Evolutionary conservation across 2,888 invertebrate species (phyloP), one percentile per base, ranked within the genome.

Genomic region (Lamproptera curius): DNA sequence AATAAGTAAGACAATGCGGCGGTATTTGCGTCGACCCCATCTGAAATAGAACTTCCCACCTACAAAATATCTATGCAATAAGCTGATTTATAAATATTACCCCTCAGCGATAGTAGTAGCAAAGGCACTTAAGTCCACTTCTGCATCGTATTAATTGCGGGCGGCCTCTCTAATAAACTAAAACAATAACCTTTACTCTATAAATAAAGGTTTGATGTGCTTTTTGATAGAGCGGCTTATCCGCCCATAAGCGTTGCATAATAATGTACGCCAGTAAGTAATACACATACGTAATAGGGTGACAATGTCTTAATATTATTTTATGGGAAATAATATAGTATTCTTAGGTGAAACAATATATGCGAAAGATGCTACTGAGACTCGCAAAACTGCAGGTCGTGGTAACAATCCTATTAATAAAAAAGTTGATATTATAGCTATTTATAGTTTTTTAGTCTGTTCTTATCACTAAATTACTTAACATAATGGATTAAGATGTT

Each of bases 231-330:
- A 61, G 56, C 59, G 34, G 62, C 62, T 70, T 70, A 74, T 74
- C 69, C 67, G 60, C 43, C 59, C 64, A 62, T 70, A 66, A 73
- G 62, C 57, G 61, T 80, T 80, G 76, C 79, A 80, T 80, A 80
- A 80, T 73, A 73, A 71, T 68, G 60, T 59, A 61, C 59, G 67
- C 67, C 67, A 64, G 63, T 71, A 67, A 66, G 63, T 64, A 56
- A 57, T 64, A 57, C 67, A 67, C 58, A 53, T 62, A 61, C 61
- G 61, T 63, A 52, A 5, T 35, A 13, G 34, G 35, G 39, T 13
- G 14, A 39, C 48, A 23, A 43, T 34, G 14, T 16, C n/a, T 4
- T 13, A 11, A 10, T 10, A 40, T 9, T 28, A 26, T 16, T 28
- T 28, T 13, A n/a, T 8, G 20, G 38, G 13, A 31, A 5, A 36